Percentiles rank a stretch among this genome's conserved stretches.
Evolutionary conservation across 2,797 vertebrate species (phyloP).

Genomic region (Gallinago nigripennis): DNA sequence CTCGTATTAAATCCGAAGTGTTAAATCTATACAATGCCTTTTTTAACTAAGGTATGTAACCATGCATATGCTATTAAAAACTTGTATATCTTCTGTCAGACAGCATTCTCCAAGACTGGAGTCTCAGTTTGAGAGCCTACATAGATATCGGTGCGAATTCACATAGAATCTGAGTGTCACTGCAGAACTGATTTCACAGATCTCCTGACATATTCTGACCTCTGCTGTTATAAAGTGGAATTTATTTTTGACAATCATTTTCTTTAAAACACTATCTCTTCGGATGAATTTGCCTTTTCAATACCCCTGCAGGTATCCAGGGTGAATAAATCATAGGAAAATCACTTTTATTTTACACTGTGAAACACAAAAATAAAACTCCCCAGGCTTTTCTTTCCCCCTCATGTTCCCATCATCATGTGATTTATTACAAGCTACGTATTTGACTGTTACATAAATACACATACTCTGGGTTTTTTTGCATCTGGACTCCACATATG

Average conservation of each 20-base stretch:
- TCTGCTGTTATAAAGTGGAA: conserved; percentile 72
- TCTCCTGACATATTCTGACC: conserved; percentile 70
- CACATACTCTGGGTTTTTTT: not conserved
- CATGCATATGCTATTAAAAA: not conserved
- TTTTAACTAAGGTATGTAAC: not conserved
- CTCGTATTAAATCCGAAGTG: not conserved
- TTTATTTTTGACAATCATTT: conserved; percentile 4
- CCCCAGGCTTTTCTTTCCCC: accelerated
- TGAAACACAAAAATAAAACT: not conserved
- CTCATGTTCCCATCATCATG: not conserved
- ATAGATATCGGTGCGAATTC: not conserved
- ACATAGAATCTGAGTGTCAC: not conserved
- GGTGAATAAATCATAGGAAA: not conserved
- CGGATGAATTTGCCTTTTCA: not conserved
- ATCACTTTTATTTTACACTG: not conserved
- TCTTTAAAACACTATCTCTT: not conserved
- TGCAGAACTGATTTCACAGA: not conserved
- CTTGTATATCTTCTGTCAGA: not conserved
- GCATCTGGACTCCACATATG: not conserved
- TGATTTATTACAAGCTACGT: not conserved
- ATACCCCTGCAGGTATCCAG: not conserved
- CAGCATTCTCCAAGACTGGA: not conserved
- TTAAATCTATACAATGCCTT: not conserved
- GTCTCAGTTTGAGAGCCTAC: not conserved
- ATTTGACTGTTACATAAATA: not conserved